A percentile compares a stretch with the other conserved stretches of the same genome.
phyloP scores from a whole-genome alignment of 2,113 vertebrate genomes.

The Zosterops hypoxanthus region DNA sequence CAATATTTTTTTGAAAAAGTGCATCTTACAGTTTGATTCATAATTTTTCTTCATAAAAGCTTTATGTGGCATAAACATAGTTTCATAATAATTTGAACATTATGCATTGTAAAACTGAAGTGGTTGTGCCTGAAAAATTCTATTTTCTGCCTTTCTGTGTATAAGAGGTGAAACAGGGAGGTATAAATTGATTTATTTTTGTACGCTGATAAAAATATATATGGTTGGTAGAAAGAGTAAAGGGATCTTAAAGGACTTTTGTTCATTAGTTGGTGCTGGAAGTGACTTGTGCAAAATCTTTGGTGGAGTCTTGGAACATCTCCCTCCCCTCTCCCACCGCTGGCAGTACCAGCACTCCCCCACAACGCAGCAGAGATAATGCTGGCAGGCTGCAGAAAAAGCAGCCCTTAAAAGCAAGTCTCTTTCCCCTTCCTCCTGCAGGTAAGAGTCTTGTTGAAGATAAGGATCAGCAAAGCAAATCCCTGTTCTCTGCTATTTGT shows the following conservation, averaged over 20 bases:
- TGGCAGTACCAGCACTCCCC: neutral
- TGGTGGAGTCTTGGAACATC: neutral
- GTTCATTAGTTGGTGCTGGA: neutral
- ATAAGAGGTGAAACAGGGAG: neutral
- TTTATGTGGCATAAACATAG: neutral
- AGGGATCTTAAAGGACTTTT: neutral
- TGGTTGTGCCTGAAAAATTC: neutral
- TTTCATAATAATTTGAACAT: neutral
- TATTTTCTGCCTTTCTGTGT: neutral
- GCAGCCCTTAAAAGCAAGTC: neutral
- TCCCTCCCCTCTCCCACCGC: neutral
- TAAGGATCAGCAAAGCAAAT: neutral
- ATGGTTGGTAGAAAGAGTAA: neutral
- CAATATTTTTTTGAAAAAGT: neutral
- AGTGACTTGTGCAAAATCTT: neutral
- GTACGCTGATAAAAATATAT: neutral
- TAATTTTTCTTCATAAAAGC: neutral
- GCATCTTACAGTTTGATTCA: neutral
- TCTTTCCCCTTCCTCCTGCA: neutral
- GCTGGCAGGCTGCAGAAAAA: neutral
- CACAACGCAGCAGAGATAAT: accelerated
- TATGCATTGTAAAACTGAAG: neutral
- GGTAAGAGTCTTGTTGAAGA: neutral
- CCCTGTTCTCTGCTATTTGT: neutral
- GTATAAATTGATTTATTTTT: neutral